A percentile compares a stretch with the other conserved stretches of the same genome.
Conservation (phyloP, 2,113 vertebrate genomes). For the Mesitornis unicolor region DNA sequence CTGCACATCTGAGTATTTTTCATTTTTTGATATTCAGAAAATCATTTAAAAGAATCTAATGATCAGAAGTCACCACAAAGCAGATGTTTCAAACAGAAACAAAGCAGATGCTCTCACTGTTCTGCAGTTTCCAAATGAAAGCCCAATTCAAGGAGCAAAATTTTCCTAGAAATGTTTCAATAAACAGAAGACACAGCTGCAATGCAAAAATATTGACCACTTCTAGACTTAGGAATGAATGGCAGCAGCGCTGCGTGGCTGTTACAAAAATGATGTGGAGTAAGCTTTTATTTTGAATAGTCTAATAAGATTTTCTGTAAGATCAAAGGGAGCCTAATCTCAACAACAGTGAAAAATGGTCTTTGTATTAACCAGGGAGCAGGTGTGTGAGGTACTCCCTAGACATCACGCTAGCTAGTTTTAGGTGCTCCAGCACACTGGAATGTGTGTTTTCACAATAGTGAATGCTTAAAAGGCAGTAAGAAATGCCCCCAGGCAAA, state of each 20-base stretch:
- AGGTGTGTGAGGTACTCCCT: neutral
- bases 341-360: neutral
- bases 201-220: neutral
- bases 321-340: conserved; percentile 1
- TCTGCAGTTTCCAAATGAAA: neutral
- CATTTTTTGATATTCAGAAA: neutral
- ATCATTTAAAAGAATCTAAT: neutral
- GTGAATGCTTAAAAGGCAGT: neutral
- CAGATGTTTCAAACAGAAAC: neutral
- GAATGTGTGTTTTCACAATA: neutral
- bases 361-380: neutral
- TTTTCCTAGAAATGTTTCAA: neutral
- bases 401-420: neutral
- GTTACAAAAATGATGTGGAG: neutral
- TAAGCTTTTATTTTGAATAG: neutral
- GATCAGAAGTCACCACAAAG: neutral
- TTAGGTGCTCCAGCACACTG: neutral
- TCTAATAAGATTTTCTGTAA: neutral
- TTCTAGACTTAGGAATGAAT: neutral
- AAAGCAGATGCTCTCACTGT: neutral
- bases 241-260: neutral
- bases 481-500: neutral
- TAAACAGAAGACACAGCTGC: neutral
- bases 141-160: neutral
- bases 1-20: neutral